Conservation (phyloP, 2,113 vertebrate species). For the Labeo rohita region DNA sequence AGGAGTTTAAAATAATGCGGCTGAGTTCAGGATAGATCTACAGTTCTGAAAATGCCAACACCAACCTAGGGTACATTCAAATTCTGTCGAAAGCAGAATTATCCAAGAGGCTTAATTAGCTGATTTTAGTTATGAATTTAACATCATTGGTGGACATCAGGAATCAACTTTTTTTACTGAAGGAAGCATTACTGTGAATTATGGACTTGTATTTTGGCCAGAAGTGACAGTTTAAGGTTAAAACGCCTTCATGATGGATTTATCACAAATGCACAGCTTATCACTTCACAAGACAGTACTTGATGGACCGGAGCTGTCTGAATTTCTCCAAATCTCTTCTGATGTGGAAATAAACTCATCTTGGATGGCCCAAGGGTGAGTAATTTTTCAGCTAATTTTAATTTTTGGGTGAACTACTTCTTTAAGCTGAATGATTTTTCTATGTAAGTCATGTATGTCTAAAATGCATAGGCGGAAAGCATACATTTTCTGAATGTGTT, state of each 20-base stretch:
- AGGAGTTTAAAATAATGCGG: conserved; percentile 39
- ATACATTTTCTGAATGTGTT: background rate
- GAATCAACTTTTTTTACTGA: background rate
- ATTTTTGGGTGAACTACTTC: background rate
- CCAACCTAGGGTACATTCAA: background rate
- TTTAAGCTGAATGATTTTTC: background rate
- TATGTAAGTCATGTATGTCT: background rate
- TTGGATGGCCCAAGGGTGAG: background rate
- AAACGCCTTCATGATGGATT: background rate
- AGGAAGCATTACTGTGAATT: background rate
- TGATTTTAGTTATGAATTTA: background rate
- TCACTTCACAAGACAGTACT: background rate
- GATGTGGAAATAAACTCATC: background rate
- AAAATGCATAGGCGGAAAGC: background rate
- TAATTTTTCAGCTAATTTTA: background rate
- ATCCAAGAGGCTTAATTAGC: background rate
- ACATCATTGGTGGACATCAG: background rate
- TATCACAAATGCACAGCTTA: background rate
- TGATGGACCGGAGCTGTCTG: background rate
- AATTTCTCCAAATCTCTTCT: background rate
- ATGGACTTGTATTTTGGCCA: background rate
- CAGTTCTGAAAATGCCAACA: background rate
- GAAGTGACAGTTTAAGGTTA: background rate
- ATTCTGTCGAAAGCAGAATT: background rate
- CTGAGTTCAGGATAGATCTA: background rate